Conservation (phyloP, 2,888 invertebrate species). For the Aphelenchoides bicaudatus region DNA sequence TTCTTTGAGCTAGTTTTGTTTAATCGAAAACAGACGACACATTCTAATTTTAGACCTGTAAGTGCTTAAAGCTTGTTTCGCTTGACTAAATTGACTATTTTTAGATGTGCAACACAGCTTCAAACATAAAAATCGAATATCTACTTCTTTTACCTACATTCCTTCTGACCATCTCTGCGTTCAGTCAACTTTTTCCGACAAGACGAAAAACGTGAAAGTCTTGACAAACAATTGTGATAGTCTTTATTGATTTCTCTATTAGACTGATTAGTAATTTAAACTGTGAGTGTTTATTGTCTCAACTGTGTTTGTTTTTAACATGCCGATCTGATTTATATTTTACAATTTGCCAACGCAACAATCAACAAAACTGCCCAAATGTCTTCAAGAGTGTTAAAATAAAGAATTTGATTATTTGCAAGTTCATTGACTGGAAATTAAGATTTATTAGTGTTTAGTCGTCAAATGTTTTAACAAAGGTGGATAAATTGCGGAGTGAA, state of each 20-base stretch:
- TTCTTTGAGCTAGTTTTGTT: not conserved
- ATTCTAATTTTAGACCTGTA: too few relatives aligned
- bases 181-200: slow-evolving; percentile 12
- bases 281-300: too few relatives aligned
- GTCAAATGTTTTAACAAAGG: not conserved
- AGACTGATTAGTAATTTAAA: too few relatives aligned
- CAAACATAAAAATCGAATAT: too few relatives aligned
- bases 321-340: not conserved
- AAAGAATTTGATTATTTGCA: not conserved
- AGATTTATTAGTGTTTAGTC: not conserved
- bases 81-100: too few relatives aligned
- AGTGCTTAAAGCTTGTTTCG: too few relatives aligned
- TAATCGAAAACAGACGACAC: too few relatives aligned
- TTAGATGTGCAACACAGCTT: too few relatives aligned
- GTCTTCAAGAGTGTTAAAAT: not conserved
- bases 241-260: not conserved
- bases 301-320: not conserved
- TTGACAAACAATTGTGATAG: not conserved
- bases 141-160: too few relatives aligned
- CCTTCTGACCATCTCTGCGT: not conserved
- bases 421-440: too few relatives aligned
- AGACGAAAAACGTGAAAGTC: slow-evolving; percentile 11
- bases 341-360: not conserved
- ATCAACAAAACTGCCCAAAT: slow-evolving; percentile 13
- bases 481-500: not conserved